phyloP scores from a whole-genome alignment of 2,888 invertebrate species.

The Polietes domitor region DNA sequence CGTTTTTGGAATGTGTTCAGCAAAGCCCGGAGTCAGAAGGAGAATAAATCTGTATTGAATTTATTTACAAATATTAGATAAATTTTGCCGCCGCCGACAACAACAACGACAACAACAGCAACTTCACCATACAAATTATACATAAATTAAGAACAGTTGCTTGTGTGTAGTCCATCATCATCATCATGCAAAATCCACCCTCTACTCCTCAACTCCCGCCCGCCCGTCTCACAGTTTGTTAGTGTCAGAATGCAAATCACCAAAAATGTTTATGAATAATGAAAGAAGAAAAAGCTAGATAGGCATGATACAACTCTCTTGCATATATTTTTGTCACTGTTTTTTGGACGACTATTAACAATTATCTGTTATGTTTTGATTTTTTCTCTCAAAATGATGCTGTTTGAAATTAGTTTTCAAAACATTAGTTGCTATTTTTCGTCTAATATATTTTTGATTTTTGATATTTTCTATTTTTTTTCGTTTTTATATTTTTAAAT shows the following conservation, averaged over 20 bases:
- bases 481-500: constrained; percentile 12
- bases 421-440: background rate
- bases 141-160: constrained; percentile 9
- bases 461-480: constrained; percentile 19
- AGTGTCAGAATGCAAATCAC: constrained; percentile 54
- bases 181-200: constrained; percentile 14
- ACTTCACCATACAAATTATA: constrained; percentile 5
- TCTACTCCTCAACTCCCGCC: background rate
- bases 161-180: constrained; percentile 28
- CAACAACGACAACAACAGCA: background rate
- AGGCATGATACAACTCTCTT: constrained; percentile 34
- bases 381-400: background rate
- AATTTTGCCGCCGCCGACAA: constrained; percentile 65
- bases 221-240: background rate
- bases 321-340: constrained; percentile 24
- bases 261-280: constrained; percentile 53
- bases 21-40: constrained; percentile 96
- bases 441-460: background rate
- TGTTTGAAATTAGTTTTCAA: background rate
- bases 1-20: constrained; percentile 99
- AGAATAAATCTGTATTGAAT: constrained; percentile 95
- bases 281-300: constrained; percentile 12
- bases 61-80: constrained; percentile 94
- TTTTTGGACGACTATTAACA: background rate
- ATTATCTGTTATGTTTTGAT: background rate